Percentiles rank a stretch among this genome's conserved stretches.
phyloP scores from a whole-genome alignment of 2,888 invertebrate genomes.

The Netelia inedita region DNA sequence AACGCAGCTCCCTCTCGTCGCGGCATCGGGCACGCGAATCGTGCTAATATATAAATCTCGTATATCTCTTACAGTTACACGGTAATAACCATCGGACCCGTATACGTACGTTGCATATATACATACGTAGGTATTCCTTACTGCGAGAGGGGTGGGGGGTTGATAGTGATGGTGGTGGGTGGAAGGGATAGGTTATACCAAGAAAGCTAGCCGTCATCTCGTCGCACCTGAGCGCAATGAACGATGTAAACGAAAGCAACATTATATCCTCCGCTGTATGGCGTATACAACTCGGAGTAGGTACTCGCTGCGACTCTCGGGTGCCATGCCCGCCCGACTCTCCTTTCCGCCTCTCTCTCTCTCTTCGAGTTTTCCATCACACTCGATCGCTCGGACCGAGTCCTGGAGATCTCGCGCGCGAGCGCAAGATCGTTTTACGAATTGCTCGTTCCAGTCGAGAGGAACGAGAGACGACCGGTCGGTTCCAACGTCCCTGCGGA shows the following conservation, averaged over 20 bases:
- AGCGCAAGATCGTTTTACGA: constrained; percentile 67
- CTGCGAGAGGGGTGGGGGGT: no score
- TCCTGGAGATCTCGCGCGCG: constrained; percentile 36
- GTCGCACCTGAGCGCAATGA: constrained; percentile 69
- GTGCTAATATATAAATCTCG: constrained; percentile 65
- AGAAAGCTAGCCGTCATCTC: constrained; percentile 68
- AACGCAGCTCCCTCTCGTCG: constrained; percentile 47
- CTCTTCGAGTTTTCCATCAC: constrained; percentile 25
- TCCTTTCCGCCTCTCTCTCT: constrained; percentile 14
- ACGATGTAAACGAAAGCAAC: constrained; percentile 69
- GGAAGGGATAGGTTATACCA: constrained; percentile 36
- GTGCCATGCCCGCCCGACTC: constrained; percentile 1
- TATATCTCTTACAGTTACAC: constrained; percentile 49
- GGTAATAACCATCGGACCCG: background rate
- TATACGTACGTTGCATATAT: constrained; percentile 19
- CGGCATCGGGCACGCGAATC: constrained; percentile 64
- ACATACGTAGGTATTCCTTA: constrained; percentile 18
- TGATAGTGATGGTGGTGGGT: no score
- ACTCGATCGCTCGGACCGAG: constrained; percentile 21
- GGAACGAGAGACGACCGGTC: constrained; percentile 45
- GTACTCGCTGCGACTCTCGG: constrained; percentile 15
- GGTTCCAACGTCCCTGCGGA: constrained; percentile 47
- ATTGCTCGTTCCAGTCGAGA: constrained; percentile 68
- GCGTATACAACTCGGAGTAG: constrained; percentile 10
- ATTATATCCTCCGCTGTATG: constrained; percentile 51